phyloP scores from a whole-genome alignment of 2,797 vertebrate genomes.

The Otus scops region DNA sequence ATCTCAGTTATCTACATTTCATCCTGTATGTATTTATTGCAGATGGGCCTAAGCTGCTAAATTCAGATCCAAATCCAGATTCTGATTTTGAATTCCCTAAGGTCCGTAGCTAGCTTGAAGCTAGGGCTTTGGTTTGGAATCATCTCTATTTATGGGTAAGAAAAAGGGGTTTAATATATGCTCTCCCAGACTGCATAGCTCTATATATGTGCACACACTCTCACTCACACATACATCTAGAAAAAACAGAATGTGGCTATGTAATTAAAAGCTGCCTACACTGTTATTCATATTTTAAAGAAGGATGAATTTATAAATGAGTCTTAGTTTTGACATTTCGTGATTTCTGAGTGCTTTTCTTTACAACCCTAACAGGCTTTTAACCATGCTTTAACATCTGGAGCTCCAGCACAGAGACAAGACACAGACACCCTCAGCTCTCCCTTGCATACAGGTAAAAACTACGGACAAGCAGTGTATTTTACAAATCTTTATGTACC shows the following conservation, averaged over 20 bases:
- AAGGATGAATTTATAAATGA: background rate
- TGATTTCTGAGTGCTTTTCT: background rate
- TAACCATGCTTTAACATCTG: background rate
- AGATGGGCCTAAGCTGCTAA: conserved; percentile 70
- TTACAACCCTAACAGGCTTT: background rate
- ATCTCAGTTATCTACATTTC: conserved; percentile 70
- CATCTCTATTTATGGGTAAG: conserved; percentile 57
- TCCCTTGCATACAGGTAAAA: background rate
- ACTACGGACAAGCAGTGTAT: background rate
- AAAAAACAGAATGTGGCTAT: background rate
- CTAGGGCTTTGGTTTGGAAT: conserved; percentile 26
- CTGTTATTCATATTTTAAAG: background rate
- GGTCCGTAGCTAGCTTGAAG: conserved; percentile 53
- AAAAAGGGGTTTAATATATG: conserved; percentile 36
- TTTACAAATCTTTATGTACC: background rate
- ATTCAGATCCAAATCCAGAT: conserved; percentile 72
- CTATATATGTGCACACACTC: background rate
- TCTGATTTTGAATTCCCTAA: conserved; percentile 67
- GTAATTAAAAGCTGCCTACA: conserved; percentile 29
- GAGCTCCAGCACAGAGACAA: background rate
- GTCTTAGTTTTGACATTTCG: background rate
- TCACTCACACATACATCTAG: background rate
- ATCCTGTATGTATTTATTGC: conserved; percentile 71
- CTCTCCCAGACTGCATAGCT: background rate
- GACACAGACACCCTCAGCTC: background rate